Percentiles rank a stretch among this genome's conserved stretches.
Evolutionary conservation across 2,797 vertebrate species (phyloP).

Genomic region (Chloroceryle amazona): DNA sequence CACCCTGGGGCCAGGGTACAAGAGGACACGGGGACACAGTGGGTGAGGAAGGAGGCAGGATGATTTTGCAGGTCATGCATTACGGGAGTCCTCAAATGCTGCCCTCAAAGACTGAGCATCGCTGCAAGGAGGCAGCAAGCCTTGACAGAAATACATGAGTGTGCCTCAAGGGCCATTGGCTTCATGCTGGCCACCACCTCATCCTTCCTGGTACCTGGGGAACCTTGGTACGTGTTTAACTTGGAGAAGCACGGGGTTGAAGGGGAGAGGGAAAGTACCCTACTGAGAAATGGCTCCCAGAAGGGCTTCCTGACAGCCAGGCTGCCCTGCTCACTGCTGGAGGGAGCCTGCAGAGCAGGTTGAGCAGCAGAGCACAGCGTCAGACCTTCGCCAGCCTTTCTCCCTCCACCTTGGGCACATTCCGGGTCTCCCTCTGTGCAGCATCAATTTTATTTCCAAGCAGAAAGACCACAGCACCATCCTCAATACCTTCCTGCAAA

Average conservation of each 20-base stretch:
- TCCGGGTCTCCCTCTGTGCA: constrained; percentile 40
- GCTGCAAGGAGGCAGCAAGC: neutral
- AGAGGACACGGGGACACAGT: neutral
- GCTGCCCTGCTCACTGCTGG: neutral
- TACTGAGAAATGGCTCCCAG: neutral
- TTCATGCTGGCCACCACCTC: neutral
- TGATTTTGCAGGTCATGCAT: neutral
- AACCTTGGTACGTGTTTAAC: neutral
- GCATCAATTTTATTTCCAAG: constrained; percentile 85
- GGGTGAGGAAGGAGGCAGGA: neutral
- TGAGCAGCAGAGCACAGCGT: neutral
- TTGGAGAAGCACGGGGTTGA: fast-evolving
- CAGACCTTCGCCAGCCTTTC: constrained; percentile 84
- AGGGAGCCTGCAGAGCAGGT: neutral
- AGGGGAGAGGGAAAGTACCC: neutral
- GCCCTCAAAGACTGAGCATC: neutral
- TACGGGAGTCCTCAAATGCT: neutral
- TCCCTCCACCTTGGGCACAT: constrained; percentile 78
- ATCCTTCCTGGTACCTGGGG: neutral
- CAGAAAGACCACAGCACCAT: constrained; percentile 82
- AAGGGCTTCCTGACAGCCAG: neutral
- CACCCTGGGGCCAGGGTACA: neutral
- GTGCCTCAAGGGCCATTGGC: neutral
- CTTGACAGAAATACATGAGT: neutral
- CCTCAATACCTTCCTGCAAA: constrained; percentile 82